Evolutionary conservation across 2,888 invertebrate genomes (phyloP), one percentile per base, ranked within the genome.

Genomic region (Physocephala rufipes): DNA sequence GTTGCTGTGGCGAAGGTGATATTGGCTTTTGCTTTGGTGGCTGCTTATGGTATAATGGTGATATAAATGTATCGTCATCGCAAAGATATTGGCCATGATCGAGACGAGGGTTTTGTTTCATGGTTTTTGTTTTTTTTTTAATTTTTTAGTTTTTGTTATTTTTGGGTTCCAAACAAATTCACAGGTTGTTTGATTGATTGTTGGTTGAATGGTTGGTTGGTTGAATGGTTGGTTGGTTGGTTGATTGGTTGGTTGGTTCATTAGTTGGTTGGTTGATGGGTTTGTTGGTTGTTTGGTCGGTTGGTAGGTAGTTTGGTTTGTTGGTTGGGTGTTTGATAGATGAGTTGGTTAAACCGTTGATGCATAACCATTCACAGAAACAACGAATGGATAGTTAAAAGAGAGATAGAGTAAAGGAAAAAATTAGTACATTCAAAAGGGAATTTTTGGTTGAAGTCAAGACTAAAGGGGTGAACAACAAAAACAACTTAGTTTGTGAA

Each of bases 161-260:
- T 36, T 36, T 36, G 4, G 36, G 4, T 4, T 36, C 9, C 9
- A 9, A 36, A 36, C 36, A 36, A 9, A 9, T 36, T 36, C 5
- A 71, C 28, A 80, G 76, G 55, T 81, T 76, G 63, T n/a, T n/a
- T n/a, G 80, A 79, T 75, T 78, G 79, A 79, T 81, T 80, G 30
- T 28, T 78, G 79, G 79, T 81, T 80, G 30, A 30, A 28, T 64
- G 63, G 59, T 49, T 58, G 71, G 36, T 36, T 64, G 68, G 61
- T 62, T 67, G 51, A 55, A 24, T 21, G 26, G 58, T n/a, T 69
- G 49, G 47, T 43, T 45, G 43, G 75, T n/a, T n/a, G n/a, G n/a
- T n/a, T n/a, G n/a, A n/a, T 69, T 70, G 58, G 67, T 53, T 66
- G 72, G 62, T n/a, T n/a, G n/a, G n/a, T n/a, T n/a, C n/a, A n/a